Percentiles rank a stretch among this genome's conserved stretches.
Conservation (phyloP, 2,113 vertebrate species). For the Marmota monax region DNA sequence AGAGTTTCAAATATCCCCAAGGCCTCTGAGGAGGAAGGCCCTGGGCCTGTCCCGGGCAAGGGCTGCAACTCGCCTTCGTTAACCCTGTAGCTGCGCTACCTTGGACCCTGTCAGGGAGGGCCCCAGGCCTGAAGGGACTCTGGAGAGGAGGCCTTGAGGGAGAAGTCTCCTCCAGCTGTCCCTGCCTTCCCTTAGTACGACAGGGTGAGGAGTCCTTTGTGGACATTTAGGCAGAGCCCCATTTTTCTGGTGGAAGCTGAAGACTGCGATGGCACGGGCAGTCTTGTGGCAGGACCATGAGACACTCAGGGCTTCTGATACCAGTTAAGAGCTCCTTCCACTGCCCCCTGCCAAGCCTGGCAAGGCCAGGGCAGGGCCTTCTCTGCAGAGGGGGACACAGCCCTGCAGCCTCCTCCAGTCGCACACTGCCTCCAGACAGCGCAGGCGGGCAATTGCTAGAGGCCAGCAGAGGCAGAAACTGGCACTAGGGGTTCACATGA, state of each 20-base stretch:
- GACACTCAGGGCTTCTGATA: neutral
- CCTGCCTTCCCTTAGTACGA: neutral
- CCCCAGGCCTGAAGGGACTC: neutral
- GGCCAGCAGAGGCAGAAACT: neutral
- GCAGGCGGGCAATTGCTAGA: neutral
- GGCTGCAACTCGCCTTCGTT: constrained; percentile 57
- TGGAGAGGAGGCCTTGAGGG: neutral
- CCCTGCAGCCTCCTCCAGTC: neutral
- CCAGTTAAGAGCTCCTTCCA: neutral
- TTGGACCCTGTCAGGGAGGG: neutral
- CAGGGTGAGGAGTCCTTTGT: neutral
- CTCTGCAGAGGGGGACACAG: neutral
- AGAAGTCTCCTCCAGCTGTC: neutral
- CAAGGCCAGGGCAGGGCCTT: neutral
- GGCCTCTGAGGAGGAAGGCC: neutral
- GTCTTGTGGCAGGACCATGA: neutral
- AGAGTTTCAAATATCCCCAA: constrained; percentile 66
- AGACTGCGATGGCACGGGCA: neutral
- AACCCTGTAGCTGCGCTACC: constrained; percentile 45
- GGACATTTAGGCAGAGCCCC: neutral
- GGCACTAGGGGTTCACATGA: neutral
- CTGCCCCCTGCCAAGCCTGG: neutral
- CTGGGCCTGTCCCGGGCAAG: neutral
- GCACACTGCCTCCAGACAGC: neutral
- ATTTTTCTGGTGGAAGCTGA: neutral